Percentiles rank a stretch among this genome's conserved stretches.
These are phyloP conservation scores for Calliopsis andreniformis DNA, from an alignment of 1,140 invertebrate species.

Conservation along the genomic window DNA sequence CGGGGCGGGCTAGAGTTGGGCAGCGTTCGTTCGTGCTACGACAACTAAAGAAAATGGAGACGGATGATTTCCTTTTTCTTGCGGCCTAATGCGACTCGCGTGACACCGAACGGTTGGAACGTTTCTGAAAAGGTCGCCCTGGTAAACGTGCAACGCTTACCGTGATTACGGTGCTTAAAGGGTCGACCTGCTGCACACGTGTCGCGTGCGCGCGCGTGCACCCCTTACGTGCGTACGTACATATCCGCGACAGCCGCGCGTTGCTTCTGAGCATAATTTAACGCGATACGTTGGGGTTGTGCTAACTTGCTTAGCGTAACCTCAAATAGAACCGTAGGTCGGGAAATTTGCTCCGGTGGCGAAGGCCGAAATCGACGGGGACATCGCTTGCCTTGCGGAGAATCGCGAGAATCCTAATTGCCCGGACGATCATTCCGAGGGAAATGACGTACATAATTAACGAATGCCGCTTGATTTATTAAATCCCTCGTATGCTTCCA, in stretches of 20 bases:
- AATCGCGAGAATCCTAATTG: conserved; percentile 55
- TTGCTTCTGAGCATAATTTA: conserved; percentile 63
- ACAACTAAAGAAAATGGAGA: conserved; percentile 66
- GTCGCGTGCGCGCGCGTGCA: conserved; percentile 35
- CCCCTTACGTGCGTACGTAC: conserved; percentile 36
- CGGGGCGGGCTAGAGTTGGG: conserved; percentile 1
- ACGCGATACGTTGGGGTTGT: conserved; percentile 79
- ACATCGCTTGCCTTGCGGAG: conserved; percentile 19
- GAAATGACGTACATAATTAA: conserved; percentile 51
- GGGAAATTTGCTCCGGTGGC: conserved; percentile 80
- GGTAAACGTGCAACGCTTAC: conserved; percentile 53
- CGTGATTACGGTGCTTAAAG: conserved; percentile 59
- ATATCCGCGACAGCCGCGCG: conserved; percentile 44
- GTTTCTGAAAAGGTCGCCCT: conserved; percentile 51
- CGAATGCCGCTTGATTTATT: conserved; percentile 35
- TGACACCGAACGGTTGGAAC: conserved; percentile 47
- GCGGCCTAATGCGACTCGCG: conserved; percentile 49
- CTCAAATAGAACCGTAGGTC: conserved; percentile 77
- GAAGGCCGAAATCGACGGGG: conserved; percentile 25
- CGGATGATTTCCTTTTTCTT: conserved; percentile 68
- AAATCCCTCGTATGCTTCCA: conserved; percentile 4
- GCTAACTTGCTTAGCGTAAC: conserved; percentile 82
- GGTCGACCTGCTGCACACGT: background rate
- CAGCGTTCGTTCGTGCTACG: conserved; percentile 49
- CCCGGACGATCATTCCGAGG: conserved; percentile 39